phyloP scores from a whole-genome alignment of 2,797 vertebrate species.

The Melanotaenia pygmaea region DNA sequence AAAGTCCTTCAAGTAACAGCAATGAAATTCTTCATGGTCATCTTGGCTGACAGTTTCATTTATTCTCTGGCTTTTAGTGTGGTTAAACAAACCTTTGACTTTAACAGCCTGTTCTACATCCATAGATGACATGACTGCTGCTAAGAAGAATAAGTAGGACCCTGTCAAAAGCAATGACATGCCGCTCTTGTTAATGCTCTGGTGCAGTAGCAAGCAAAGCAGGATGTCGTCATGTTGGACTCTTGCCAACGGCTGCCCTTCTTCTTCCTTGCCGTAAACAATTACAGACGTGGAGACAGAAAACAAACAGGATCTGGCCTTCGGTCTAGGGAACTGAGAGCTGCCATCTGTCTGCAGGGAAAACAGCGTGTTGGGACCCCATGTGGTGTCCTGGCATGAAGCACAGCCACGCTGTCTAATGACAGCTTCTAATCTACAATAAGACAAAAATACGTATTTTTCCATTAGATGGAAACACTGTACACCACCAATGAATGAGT shows the following conservation, averaged over 20 bases:
- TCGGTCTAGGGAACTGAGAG: slow-evolving; percentile 26
- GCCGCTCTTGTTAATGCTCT: not conserved
- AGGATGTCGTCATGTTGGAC: slow-evolving; percentile 17
- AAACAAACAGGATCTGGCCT: slow-evolving; percentile 51
- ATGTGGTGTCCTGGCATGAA: slow-evolving; percentile 52
- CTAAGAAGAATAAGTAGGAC: too few species aligned
- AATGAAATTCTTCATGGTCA: not conserved
- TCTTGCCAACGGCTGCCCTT: slow-evolving; percentile 29
- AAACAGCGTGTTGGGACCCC: slow-evolving; percentile 64
- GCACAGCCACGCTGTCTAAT: slow-evolving; percentile 34
- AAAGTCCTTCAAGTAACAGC: not conserved
- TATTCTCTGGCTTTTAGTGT: not conserved
- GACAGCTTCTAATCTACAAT: slow-evolving; percentile 39
- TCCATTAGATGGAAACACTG: slow-evolving; percentile 7
- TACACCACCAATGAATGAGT: not conserved
- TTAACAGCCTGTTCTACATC: not conserved
- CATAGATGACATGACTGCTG: not conserved
- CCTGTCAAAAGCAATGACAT: not conserved
- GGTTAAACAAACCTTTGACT: too few species aligned
- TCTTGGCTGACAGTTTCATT: not conserved
- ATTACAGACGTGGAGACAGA: slow-evolving; percentile 39
- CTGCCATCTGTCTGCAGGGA: slow-evolving; percentile 63
- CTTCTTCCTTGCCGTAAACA: slow-evolving; percentile 51
- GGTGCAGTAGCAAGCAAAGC: not conserved
- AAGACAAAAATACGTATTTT: slow-evolving; percentile 42